phyloP scores from a whole-genome alignment of 1,140 invertebrate species.

The Lasioglossum baleicum region DNA sequence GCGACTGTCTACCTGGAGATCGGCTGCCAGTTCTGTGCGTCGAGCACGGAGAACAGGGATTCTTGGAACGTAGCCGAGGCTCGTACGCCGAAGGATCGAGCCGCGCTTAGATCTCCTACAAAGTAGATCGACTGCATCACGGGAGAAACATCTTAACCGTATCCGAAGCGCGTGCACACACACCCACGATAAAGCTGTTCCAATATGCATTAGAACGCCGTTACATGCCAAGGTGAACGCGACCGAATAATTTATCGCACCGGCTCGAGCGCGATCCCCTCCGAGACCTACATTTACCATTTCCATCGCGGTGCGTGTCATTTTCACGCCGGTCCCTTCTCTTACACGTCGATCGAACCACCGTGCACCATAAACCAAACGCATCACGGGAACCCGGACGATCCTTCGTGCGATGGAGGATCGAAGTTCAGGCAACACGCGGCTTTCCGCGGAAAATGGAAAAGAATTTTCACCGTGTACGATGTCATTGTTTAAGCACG shows the following conservation, averaged over 20 bases:
- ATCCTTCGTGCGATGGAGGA: no score
- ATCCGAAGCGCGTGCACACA: conserved; percentile 64
- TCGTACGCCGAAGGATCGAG: neutral
- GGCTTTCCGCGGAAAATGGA: neutral
- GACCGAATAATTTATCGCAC: conserved; percentile 64
- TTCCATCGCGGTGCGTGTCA: conserved; percentile 28
- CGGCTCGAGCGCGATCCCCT: conserved; percentile 29
- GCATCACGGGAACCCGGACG: no score
- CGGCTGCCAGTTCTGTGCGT: neutral
- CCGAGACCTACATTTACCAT: conserved; percentile 37
- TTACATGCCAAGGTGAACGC: conserved; percentile 66
- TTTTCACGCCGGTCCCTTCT: conserved; percentile 21
- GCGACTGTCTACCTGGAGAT: neutral
- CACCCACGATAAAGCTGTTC: conserved; percentile 66
- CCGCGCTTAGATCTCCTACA: neutral
- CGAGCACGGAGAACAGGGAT: neutral
- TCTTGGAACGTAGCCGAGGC: neutral
- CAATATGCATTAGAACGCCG: conserved; percentile 64
- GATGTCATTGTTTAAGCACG: neutral
- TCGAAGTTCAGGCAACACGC: neutral
- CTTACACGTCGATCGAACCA: neutral
- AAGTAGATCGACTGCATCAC: conserved; percentile 68
- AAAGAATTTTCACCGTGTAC: neutral
- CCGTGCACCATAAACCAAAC: no score
- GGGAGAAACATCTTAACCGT: conserved; percentile 72